phyloP scores from a whole-genome alignment of 2,888 invertebrate species.

The Molanna angustata region DNA sequence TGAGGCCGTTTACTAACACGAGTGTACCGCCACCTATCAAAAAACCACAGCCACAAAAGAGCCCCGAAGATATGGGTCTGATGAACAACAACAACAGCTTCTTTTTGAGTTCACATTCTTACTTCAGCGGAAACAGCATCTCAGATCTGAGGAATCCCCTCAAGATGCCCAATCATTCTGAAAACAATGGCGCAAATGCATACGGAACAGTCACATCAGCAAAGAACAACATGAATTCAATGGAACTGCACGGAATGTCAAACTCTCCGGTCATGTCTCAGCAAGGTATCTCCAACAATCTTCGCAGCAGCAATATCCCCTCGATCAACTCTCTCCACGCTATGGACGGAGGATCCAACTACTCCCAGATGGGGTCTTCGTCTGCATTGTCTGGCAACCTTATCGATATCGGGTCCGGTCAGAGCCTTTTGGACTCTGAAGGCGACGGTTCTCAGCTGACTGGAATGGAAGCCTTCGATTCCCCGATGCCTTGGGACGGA shows the following conservation, averaged over 20 bases:
- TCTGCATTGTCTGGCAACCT: conserved; percentile 13
- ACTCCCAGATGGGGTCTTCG: conserved; percentile 10
- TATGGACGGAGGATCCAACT: conserved; percentile 10
- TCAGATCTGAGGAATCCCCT: conserved; percentile 17
- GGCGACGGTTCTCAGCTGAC: conserved; percentile 15
- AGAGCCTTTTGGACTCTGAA: conserved; percentile 15
- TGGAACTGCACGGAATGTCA: conserved; percentile 2
- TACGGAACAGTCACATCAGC: conserved; percentile 13
- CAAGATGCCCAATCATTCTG: conserved; percentile 8
- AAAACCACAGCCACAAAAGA: conserved; percentile 22
- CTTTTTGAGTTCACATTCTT: conserved; percentile 27
- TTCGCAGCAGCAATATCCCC: background rate
- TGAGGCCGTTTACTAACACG: conserved; percentile 4
- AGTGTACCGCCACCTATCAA: conserved; percentile 13
- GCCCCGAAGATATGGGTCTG: conserved; percentile 15
- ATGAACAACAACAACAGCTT: conserved; percentile 31
- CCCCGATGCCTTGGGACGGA: conserved; percentile 27
- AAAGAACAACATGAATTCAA: conserved; percentile 7
- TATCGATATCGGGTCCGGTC: conserved; percentile 12
- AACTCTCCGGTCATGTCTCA: background rate
- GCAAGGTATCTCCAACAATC: background rate
- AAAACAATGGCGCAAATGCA: conserved; percentile 7
- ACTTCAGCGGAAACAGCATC: conserved; percentile 20
- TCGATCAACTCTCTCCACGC: conserved; percentile 7
- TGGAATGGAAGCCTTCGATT: conserved; percentile 24